Evolutionary conservation across 2,113 vertebrate genomes (phyloP), one percentile per base, ranked within the genome.

Genomic region (Tachysurus vachellii): DNA sequence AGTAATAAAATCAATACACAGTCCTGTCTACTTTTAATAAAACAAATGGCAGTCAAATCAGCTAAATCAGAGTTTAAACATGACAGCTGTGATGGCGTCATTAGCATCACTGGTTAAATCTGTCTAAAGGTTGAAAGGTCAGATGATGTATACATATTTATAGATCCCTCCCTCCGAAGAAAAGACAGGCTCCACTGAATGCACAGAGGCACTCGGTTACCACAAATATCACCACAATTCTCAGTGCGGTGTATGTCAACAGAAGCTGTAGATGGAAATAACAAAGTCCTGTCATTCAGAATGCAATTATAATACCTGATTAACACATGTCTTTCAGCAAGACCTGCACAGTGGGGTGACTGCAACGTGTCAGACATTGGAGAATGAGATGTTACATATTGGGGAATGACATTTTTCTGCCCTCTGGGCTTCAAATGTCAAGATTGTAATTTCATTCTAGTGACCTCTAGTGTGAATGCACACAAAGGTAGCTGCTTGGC

Each of bases 241-340:
- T 82, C 82, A 79, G 36, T 21, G 31, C 2, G 36, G 50, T 17
- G 23, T 56, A 56, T 31, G 42, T 64, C 80, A 68, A 88, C 84
- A 90, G 83, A 91, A 91, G 90, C 54, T 80, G 61, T 84, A 90
- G 80, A 64, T 87, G 89, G 85, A 92, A 93, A 93, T 92, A 92
- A 92, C 86, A 89, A 19, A 80, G 31, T 56, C 14, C 36, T 12
- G 17, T 59, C 57, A 61, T 91, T 59, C 84, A 80, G 87, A 82
- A 90, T 92, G 17, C 10, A 36, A n/a, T 81, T 70, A 26, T 44
- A 75, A 76, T 85, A 85, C 80, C 80, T 66, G 82, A 88, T 84
- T 84, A 71, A 59, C 50, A 47, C 86, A 77, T 61, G 47, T 76
- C 56, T 53, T 53, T 31, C 26, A 31, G 50, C 26, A 16, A 31